These are phyloP conservation scores for Cynopterus brachyotis DNA, from an alignment of 2,113 vertebrate genomes.

Conservation along the genomic window DNA sequence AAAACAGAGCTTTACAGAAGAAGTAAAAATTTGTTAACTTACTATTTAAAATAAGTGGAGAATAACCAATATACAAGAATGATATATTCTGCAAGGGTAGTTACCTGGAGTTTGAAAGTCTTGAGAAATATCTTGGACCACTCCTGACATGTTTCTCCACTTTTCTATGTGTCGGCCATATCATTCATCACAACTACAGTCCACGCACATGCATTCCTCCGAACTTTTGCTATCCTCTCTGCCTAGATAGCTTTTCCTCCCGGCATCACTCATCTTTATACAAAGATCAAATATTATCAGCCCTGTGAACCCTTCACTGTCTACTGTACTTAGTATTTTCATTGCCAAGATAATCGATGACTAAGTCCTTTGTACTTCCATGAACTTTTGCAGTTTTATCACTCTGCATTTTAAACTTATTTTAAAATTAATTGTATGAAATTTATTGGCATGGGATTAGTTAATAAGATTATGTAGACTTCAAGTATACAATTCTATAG, in stretches of 20 bases:
- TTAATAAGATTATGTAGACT: too few species aligned
- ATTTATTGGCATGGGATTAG: too few species aligned
- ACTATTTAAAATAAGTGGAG: background rate
- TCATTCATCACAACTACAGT: rapidly evolving
- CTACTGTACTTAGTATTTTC: background rate
- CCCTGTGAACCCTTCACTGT: background rate
- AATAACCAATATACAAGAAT: background rate
- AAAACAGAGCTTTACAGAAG: background rate
- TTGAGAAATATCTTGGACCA: background rate
- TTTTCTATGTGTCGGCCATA: background rate
- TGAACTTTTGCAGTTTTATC: background rate
- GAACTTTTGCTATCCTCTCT: background rate
- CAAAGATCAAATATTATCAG: background rate
- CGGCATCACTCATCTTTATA: background rate
- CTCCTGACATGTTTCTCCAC: background rate
- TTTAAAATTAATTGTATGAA: too few species aligned
- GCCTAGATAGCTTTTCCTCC: background rate
- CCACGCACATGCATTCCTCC: too few species aligned
- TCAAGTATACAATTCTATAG: too few species aligned
- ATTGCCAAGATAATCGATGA: background rate
- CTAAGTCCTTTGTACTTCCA: background rate
- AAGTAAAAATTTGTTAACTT: background rate
- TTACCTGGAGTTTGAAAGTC: background rate
- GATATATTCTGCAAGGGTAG: background rate
- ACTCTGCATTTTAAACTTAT: too few species aligned